Percentiles rank a stretch among this genome's conserved stretches.
phyloP scores from a whole-genome alignment of 2,888 invertebrate genomes.

The Leptopilina myrica region DNA sequence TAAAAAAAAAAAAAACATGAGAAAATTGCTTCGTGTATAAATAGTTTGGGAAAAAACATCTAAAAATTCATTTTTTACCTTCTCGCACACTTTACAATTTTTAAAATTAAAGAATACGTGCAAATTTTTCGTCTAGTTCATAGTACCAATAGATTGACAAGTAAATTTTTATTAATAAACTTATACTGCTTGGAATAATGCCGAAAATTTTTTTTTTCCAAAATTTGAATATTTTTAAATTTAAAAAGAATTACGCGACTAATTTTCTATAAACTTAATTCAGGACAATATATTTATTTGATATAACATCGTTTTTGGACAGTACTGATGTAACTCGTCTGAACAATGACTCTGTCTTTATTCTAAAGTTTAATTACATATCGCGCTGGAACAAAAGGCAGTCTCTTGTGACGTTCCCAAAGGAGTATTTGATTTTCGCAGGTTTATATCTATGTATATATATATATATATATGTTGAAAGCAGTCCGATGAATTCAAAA shows the following conservation, averaged over 20 bases:
- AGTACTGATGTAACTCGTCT: background rate
- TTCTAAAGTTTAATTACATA: slow-evolving; percentile 38
- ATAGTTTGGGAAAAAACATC: background rate
- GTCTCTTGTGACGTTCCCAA: slow-evolving; percentile 14
- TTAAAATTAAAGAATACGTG: no score
- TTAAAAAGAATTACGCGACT: background rate
- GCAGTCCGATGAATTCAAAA: slow-evolving; percentile 7
- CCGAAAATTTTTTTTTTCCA: no score
- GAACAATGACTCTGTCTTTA: slow-evolving; percentile 25
- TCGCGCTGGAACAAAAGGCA: slow-evolving; percentile 21
- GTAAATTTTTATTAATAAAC: no score
- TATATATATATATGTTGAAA: background rate
- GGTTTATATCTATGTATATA: no score
- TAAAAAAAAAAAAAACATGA: background rate
- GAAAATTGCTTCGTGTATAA: slow-evolving; percentile 9
- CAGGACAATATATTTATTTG: background rate
- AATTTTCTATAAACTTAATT: background rate
- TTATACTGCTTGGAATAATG: no score
- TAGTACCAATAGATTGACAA: no score
- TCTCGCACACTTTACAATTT: background rate
- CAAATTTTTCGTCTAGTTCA: no score
- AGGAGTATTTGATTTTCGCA: slow-evolving; percentile 31
- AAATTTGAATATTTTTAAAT: no score
- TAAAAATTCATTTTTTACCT: background rate
- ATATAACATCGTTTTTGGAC: background rate